These are phyloP conservation scores for Haliclona indistincta DNA, from an alignment of 37 sponge, comb jelly and placozoan species.

Conservation along the genomic window DNA sequence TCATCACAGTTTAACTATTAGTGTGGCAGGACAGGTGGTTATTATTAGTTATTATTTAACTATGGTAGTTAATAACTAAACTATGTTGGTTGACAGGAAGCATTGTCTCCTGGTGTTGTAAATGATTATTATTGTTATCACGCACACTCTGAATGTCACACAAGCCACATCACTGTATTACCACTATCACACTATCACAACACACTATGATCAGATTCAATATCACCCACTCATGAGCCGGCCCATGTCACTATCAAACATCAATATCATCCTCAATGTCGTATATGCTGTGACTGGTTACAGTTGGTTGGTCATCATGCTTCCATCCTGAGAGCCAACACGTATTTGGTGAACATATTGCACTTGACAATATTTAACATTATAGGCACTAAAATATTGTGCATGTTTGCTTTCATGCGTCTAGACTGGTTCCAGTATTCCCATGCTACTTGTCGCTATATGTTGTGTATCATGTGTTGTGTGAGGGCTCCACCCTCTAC, in stretches of 20 bases:
- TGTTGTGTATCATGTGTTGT: too few relatives aligned
- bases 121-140: neutral
- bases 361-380: too few relatives aligned
- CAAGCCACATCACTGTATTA: conserved; percentile 69
- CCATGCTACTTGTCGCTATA: too few relatives aligned
- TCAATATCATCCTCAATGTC: neutral
- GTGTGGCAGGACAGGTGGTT: too few relatives aligned
- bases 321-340: conserved; percentile 98
- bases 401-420: too few relatives aligned
- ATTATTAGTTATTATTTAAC: neutral
- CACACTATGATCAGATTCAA: neutral
- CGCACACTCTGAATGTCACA: too few relatives aligned
- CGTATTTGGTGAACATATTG: too few relatives aligned
- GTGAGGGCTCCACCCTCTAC: too few relatives aligned
- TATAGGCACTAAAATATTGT: too few relatives aligned
- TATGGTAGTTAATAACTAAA: neutral
- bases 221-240: too few relatives aligned
- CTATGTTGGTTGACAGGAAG: neutral
- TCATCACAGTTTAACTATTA: too few relatives aligned
- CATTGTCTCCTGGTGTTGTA: neutral
- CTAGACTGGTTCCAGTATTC: too few relatives aligned
- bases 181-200: neutral
- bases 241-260: neutral
- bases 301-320: conserved; percentile 92
- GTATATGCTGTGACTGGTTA: conserved; percentile 79